Evolutionary conservation across 1,140 invertebrate species (phyloP).

Genomic region (Chionoecetes opilio): DNA sequence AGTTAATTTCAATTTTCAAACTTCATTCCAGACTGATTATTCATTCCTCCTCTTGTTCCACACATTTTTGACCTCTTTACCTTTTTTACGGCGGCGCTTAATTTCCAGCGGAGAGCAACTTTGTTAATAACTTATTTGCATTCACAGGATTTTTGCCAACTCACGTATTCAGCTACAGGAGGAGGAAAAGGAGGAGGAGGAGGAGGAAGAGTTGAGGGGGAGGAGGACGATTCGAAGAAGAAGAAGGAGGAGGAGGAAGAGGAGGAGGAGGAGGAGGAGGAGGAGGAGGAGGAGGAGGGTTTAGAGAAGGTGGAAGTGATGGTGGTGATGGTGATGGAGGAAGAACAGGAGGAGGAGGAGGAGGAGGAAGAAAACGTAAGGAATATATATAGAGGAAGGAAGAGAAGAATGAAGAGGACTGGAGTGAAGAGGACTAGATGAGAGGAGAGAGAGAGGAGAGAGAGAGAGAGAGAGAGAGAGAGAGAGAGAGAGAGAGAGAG

Average conservation of each 20-base stretch:
- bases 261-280: conserved; percentile 9
- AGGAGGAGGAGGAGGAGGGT: background rate
- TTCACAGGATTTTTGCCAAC: conserved; percentile 79
- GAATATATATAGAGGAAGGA: background rate
- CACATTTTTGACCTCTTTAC: conserved; percentile 79
- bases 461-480: conserved; percentile 30
- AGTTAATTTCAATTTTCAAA: conserved; percentile 80
- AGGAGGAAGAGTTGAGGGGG: conserved; percentile 50
- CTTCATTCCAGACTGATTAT: conserved; percentile 80
- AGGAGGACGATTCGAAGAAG: background rate
- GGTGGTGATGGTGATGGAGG: background rate
- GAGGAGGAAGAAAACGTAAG: conserved; percentile 1
- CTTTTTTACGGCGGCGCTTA: conserved; percentile 76
- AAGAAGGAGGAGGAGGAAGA: conserved; percentile 45
- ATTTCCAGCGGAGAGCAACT: conserved; percentile 80
- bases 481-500: background rate
- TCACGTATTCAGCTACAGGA: conserved; percentile 78
- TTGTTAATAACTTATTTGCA: conserved; percentile 81
- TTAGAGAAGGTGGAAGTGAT: background rate
- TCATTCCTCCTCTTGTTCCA: conserved; percentile 80
- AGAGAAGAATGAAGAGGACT: background rate
- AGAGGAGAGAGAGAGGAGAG: background rate
- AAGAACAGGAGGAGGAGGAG: conserved; percentile 33
- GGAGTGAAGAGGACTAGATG: conserved; percentile 5
- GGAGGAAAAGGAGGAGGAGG: conserved; percentile 63